Evolutionary conservation across 2,797 vertebrate genomes (phyloP), one percentile per base, ranked within the genome.

Genomic region (Epinephelus malabaricus): DNA sequence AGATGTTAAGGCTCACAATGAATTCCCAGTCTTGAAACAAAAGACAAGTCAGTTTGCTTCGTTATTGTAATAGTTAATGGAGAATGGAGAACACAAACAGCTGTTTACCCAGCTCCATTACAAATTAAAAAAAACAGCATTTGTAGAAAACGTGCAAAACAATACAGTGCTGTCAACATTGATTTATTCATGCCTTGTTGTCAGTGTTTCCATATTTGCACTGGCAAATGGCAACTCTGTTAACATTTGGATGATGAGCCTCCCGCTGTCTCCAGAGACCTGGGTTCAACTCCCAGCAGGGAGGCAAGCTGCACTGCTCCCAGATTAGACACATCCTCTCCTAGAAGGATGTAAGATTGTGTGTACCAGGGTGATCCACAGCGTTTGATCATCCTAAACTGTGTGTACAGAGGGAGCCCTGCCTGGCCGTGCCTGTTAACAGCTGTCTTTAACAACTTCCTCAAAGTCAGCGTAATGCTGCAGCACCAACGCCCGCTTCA

Each of bases 191-290:
- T 59, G 65, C 19, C n/a, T 17, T 43, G 40, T 43, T 49, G 18
- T 59, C 64, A 34, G 40, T 72, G 59, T 67, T 71, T 77, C 45
- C 60, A 54, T 65, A 55, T 76, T 54, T 69, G 60, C 2, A 1
- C 40, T 21, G 30, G 64, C 5, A 81, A 73, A 69, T 64, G 43
- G 58, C 58, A 72, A 3, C 47, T 27, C 65, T 40, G 69, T 70
- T 79, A 75, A 61, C 64, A 63, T 85, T 83, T 65, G 40, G 54
- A 61, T 56, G 74, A 68, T 45, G 58, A 74, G 68, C 49, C 58
- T 63, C 73, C 59, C 0, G 25, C 61, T 15, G 71, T 67, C 76
- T 67, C 67, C 13, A n/a, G 58, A 76, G 74, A 62, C 74, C 14
- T 27, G 49, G 34, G 76, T 80, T 84, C 64, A 65, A 6, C 63